Conservation (phyloP, 2,113 vertebrate species). For the Nothobranchius furzeri region DNA sequence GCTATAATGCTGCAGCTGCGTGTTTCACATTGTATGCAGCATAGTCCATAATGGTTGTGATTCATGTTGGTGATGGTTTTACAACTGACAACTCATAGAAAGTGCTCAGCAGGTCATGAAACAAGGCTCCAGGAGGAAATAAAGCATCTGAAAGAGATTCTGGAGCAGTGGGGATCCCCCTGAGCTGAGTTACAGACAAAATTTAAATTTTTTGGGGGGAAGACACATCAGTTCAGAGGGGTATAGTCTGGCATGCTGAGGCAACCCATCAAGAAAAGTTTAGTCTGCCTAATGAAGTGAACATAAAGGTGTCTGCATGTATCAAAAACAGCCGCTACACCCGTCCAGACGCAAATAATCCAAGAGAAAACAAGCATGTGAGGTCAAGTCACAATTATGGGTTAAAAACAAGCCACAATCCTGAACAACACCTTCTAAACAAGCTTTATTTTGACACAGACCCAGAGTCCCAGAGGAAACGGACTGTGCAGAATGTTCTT, state of each 20-base stretch:
- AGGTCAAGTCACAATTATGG: not conserved
- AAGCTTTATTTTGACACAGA: conserved; percentile 74
- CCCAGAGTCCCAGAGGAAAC: conserved; percentile 95
- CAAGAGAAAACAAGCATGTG: not conserved
- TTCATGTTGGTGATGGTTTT: conserved; percentile 13
- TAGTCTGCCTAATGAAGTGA: conserved; percentile 53
- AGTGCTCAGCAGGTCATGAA: conserved; percentile 10
- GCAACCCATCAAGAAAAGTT: conserved; percentile 24
- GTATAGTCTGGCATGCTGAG: conserved; percentile 35
- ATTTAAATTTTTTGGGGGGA: conserved; percentile 18
- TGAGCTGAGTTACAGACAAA: conserved; percentile 20
- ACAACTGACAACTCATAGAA: conserved; percentile 6
- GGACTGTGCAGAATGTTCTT: conserved; percentile 96
- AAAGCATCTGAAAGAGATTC: conserved; percentile 12
- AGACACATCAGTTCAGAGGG: conserved; percentile 13
- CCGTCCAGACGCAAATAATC: conserved; percentile 20
- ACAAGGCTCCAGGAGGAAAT: conserved; percentile 4
- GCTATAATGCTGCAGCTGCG: conserved; percentile 33
- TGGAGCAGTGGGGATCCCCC: conserved; percentile 21
- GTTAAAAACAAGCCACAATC: not conserved
- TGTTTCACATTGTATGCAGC: conserved; percentile 1
- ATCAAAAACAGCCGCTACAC: conserved; percentile 31
- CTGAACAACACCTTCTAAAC: not conserved
- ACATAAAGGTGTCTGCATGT: conserved; percentile 13
- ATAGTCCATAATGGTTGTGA: conserved; percentile 22